Percentiles rank a stretch among this genome's conserved stretches.
These are phyloP conservation scores for Bufo bufo DNA, from an alignment of 2,113 vertebrate species.

Conservation along the genomic window DNA sequence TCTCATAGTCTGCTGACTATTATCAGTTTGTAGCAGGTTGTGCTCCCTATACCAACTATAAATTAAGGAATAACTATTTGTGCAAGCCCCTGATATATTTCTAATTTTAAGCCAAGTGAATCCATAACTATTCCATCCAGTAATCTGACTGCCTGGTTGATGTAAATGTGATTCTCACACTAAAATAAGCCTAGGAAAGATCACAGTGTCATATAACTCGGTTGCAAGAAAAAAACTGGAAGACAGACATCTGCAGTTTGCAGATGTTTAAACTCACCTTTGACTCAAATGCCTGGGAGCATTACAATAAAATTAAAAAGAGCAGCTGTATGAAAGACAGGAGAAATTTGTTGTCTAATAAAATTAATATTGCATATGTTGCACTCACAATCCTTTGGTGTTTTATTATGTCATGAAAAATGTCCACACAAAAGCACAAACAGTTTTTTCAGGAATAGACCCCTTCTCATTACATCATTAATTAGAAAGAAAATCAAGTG, in stretches of 20 bases:
- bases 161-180: slow-evolving; percentile 10
- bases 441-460: not conserved
- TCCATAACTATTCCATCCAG: no score
- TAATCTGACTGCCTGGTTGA: not conserved
- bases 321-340: slow-evolving; percentile 40
- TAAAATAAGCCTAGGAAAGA: slow-evolving; percentile 33
- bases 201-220: slow-evolving; percentile 48
- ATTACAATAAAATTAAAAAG: slow-evolving; percentile 53
- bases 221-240: slow-evolving; percentile 47
- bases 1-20: no score
- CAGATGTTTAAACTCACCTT: slow-evolving; percentile 58
- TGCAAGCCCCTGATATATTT: no score
- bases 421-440: not conserved
- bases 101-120: no score
- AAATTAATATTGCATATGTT: slow-evolving; percentile 43
- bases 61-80: no score
- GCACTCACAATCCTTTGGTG: not conserved
- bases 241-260: slow-evolving; percentile 59
- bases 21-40: no score
- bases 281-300: slow-evolving; percentile 50
- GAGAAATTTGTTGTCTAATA: slow-evolving; percentile 33
- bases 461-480: not conserved
- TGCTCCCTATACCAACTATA: no score
- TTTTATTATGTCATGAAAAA: slow-evolving; percentile 8
- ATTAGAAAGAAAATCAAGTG: not conserved